phyloP scores from a whole-genome alignment of 2,888 invertebrate genomes.

The Hydraecia micacea region DNA sequence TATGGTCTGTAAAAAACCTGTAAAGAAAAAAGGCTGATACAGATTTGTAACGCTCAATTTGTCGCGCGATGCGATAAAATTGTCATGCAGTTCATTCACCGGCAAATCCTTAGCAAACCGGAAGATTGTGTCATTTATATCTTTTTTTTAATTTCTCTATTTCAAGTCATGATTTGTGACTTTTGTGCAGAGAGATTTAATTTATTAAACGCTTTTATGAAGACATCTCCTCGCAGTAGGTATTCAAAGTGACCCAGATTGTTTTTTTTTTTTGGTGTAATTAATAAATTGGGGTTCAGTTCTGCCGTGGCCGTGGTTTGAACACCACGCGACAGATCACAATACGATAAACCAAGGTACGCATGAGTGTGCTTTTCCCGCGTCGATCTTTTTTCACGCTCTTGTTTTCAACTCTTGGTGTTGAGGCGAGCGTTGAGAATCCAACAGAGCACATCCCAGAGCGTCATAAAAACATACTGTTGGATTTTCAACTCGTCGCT shows the following conservation, averaged over 20 bases:
- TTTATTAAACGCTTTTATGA: not conserved
- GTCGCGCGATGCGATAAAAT: not conserved
- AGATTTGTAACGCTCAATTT: too few relatives aligned
- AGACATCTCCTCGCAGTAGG: not conserved
- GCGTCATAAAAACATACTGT: too few relatives aligned
- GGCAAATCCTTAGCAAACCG: not conserved
- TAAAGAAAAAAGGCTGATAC: constrained; percentile 10
- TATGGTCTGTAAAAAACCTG: constrained; percentile 29
- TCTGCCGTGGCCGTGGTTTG: too few relatives aligned
- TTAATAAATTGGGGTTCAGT: too few relatives aligned
- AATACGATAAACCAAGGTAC: too few relatives aligned
- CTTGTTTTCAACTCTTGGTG: too few relatives aligned
- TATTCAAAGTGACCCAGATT: not conserved
- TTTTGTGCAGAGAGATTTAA: not conserved
- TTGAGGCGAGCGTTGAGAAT: too few relatives aligned
- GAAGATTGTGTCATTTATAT: not conserved
- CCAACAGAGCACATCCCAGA: too few relatives aligned
- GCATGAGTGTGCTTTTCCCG: too few relatives aligned
- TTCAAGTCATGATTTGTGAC: not conserved
- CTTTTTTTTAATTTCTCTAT: not conserved
- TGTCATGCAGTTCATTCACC: not conserved
- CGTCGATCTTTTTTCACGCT: too few relatives aligned
- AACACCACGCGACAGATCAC: not conserved
- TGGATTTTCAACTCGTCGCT: too few relatives aligned
- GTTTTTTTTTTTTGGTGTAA: too few relatives aligned